phyloP scores from a whole-genome alignment of 2,113 vertebrate species.

The Alethe castanea region DNA sequence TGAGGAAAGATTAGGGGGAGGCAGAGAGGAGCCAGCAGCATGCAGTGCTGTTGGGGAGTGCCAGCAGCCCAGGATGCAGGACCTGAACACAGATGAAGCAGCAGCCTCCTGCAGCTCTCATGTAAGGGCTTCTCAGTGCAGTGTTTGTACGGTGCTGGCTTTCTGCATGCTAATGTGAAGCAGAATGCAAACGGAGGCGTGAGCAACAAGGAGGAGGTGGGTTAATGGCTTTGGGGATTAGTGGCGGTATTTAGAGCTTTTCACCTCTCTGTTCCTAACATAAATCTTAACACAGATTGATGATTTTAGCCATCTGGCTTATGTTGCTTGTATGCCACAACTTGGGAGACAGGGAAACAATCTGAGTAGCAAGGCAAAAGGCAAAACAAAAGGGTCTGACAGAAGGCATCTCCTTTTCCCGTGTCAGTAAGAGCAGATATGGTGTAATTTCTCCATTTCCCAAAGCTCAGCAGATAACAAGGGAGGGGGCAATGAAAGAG shows the following conservation, averaged over 20 bases:
- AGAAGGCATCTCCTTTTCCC: background rate
- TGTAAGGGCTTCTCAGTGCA: background rate
- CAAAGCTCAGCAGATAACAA: background rate
- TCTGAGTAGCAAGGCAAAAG: background rate
- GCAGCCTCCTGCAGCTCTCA: background rate
- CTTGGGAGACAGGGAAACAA: background rate
- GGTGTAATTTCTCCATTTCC: background rate
- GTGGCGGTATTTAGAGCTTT: background rate
- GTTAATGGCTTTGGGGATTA: conserved; percentile 48
- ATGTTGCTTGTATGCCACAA: background rate
- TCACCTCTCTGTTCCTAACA: conserved; percentile 29
- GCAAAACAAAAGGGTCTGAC: background rate
- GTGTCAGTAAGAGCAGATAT: background rate
- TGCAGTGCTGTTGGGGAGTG: background rate
- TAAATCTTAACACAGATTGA: conserved; percentile 31
- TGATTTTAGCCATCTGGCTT: conserved; percentile 31
- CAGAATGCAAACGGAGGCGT: background rate
- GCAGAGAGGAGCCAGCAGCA: background rate
- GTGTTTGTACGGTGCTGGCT: background rate
- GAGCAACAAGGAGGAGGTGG: background rate
- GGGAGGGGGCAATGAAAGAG: background rate
- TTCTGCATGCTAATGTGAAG: fast-evolving
- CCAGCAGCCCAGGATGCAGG: background rate
- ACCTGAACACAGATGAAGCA: background rate
- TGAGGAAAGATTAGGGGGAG: background rate